Base-by-base conservation (phyloP, 2,797 vertebrate species). In the Buceros bicornis region DNA sequence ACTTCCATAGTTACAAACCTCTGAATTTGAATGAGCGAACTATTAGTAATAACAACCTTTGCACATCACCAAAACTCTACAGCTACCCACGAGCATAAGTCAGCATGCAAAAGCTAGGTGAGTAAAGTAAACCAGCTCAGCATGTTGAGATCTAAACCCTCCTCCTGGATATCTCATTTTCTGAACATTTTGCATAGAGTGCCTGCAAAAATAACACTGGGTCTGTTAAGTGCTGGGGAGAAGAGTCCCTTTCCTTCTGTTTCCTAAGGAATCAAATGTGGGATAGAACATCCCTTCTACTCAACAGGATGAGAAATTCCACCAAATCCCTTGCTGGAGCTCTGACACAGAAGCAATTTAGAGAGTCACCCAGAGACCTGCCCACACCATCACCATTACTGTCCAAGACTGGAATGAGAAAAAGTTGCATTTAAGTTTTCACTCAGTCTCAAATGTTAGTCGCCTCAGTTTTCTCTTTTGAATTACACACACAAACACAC, bases 331-430 rank as follows among this genome's bases (percentile, higher is more conserved):
- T 74, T 74, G 31, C 50, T 74, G 71, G 60, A 87, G 13, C 80
- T 90, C 70, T 85, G 71, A 89, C 56, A 89, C 47, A 50, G 87
- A 90, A 60, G 28, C 67, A 82, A 6, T 60, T 73, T 62, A 70
- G 54, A 89, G 81, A 90, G 56, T 53, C 83, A 84, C 51, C 54
- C 77, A 92, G 64, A 88, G 61, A 79, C 57, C 58, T 82, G 67
- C 60, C 74, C 74, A 82, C 73, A 77, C 60, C 85, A 83, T 57
- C 62, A 51, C n/a, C 51, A n/a, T 26, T 58, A 70, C 71, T 77
- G 87, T 80, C 58, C 37, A 83, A 87, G 83, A 60, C 33, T 45
- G 40, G 31, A 94, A 94, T 31, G 45, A 87, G 51, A 91, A 89
- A 57, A 76, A 70, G 31, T 62, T 81, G 26, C 2, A 0, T 58